Base-by-base conservation (phyloP, 92 coral and sea anemone species). In the Meandrina meandrites region DNA sequence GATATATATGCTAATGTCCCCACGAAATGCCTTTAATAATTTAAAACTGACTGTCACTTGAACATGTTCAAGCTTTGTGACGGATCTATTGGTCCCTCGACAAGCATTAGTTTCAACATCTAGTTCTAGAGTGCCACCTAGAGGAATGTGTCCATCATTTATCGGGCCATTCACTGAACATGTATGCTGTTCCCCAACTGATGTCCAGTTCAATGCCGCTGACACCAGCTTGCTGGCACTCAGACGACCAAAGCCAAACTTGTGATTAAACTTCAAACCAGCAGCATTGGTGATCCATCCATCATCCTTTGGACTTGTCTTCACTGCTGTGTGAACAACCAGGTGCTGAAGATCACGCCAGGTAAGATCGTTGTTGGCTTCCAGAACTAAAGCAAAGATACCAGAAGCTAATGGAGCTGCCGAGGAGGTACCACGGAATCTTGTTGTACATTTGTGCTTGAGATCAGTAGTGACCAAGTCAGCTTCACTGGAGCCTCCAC, bases 311-410 rank as follows among this genome's bases (percentile, higher is more conserved):
- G 96, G 93, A 87, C 98, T 96, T 47, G 98, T 96, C 80, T 92
- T 93, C 84, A 87, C 70, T 27, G 98, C 98, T 0, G 95, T 93
- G 5, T 88, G 89, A 27, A 94, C 98, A 24, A 96, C 94, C 79
- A 96, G 90, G 81, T 96, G 98, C 86, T 96, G 98, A 42, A 96
- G 92, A 80, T 96, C 98, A 34, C 98, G 93, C 98, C 98, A 96
- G 32, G 94, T 93, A 34, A 96, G 94, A 75, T 91, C 82, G 2
- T 89, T 91, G 89, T 96, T 96, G 28, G 98, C 98, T 86, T 96
- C 92, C 12, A 96, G 90, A 70, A 96, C 95, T 18, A 96, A 83
- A 64, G 98, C 98, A 88, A 96, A 92, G 72, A 96, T 95, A 11
- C 98, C 98, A 19, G 98, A 94, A 9, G 98, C 98, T 5, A 93